Conservation (phyloP, 2,888 invertebrate genomes). For the Brachylomia viminalis region DNA sequence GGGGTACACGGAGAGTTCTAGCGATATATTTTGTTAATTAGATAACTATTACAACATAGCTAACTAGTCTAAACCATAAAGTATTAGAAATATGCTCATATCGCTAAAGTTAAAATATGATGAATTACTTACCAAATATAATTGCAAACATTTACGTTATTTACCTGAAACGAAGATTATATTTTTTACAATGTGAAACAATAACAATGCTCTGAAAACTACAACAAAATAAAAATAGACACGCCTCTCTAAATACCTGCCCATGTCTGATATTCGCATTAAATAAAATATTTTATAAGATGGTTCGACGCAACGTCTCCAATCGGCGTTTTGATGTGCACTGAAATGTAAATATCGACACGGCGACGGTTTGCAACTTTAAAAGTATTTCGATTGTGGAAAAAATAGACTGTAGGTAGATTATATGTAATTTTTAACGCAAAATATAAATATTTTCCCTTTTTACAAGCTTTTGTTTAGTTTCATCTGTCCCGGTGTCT, state of each 20-base stretch:
- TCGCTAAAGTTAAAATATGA: not conserved
- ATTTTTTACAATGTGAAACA: not conserved
- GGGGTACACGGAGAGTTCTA: not conserved
- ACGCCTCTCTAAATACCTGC: not conserved
- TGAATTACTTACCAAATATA: not conserved
- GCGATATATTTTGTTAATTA: too few species aligned
- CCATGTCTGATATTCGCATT: not conserved
- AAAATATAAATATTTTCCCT: too few species aligned
- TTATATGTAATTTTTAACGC: not conserved
- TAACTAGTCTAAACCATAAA: not conserved
- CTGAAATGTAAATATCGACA: constrained; percentile 11
- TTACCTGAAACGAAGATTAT: not conserved
- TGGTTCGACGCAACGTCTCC: not conserved
- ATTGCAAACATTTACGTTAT: not conserved
- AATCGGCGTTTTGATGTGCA: constrained; percentile 20
- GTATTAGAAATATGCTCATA: not conserved
- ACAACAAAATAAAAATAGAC: not conserved
- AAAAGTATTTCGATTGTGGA: constrained; percentile 10
- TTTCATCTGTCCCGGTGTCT: too few species aligned
- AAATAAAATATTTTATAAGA: constrained; percentile 3
- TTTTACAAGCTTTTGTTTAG: too few species aligned
- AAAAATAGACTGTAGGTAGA: not conserved
- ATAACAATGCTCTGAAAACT: not conserved
- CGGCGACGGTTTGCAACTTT: constrained; percentile 1
- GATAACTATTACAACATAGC: not conserved